Evolutionary conservation across 2,113 vertebrate genomes (phyloP).

Genomic region (Hippocampus mohnikei): DNA sequence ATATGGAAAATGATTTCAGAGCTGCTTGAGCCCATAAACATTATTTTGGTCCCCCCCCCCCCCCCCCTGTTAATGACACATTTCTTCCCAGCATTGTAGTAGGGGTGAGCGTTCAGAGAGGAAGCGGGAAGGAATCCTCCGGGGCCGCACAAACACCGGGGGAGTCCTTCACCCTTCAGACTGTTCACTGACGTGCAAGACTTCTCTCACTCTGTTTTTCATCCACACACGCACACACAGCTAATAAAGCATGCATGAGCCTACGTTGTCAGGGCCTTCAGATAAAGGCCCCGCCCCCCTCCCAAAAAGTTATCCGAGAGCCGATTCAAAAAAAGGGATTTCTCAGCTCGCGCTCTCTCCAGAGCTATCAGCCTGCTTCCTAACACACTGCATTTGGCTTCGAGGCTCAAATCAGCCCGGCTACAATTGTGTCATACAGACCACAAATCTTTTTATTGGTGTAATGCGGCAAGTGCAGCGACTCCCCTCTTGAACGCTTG

Average conservation of each 20-base stretch:
- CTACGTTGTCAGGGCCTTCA: slow-evolving; percentile 37
- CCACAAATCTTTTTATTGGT: slow-evolving; percentile 53
- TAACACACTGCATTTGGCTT: slow-evolving; percentile 53
- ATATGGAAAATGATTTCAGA: slow-evolving; percentile 77
- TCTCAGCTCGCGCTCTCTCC: slow-evolving; percentile 47
- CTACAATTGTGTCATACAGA: slow-evolving; percentile 52
- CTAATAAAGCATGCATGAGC: slow-evolving; percentile 37
- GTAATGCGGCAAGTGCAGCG: slow-evolving; percentile 42
- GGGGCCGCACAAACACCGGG: slow-evolving; percentile 43
- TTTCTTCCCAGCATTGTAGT: slow-evolving; percentile 72
- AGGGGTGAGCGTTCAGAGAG: slow-evolving; percentile 55
- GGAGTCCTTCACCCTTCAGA: slow-evolving; percentile 60
- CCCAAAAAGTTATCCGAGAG: slow-evolving; percentile 29
- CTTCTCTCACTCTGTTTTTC: slow-evolving; percentile 42
- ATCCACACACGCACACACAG: slow-evolving; percentile 26
- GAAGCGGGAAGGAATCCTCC: slow-evolving; percentile 59
- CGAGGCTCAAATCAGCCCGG: slow-evolving; percentile 44
- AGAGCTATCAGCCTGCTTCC: slow-evolving; percentile 44
- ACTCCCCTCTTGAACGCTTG: slow-evolving; percentile 26
- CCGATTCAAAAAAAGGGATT: slow-evolving; percentile 48
- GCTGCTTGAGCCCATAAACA: slow-evolving; percentile 71
- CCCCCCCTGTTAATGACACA: slow-evolving; percentile 67
- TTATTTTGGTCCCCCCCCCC: slow-evolving; percentile 65
- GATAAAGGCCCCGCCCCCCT: slow-evolving; percentile 17
- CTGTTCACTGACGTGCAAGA: slow-evolving; percentile 53